phyloP scores from a whole-genome alignment of 2,113 vertebrate species.

The Columba janthina region DNA sequence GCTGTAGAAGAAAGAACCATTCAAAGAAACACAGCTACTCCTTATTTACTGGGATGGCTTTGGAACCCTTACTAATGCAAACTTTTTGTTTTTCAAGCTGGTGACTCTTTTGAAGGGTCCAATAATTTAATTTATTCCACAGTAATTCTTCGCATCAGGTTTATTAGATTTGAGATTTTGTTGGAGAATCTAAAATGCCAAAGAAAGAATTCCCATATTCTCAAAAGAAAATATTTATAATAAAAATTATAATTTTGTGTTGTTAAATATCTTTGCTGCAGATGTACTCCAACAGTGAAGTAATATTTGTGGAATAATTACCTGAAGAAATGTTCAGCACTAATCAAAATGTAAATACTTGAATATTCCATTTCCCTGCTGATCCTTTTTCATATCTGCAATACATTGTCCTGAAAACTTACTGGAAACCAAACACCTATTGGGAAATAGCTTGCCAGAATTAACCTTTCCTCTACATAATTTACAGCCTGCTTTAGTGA shows the following conservation, averaged over 20 bases:
- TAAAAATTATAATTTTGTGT: neutral
- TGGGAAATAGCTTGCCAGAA: neutral
- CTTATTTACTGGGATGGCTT: neutral
- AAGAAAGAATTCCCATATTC: neutral
- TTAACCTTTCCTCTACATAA: neutral
- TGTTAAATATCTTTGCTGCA: neutral
- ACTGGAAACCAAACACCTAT: neutral
- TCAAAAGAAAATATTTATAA: neutral
- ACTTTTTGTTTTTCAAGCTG: neutral
- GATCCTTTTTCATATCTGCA: neutral
- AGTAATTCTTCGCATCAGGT: neutral
- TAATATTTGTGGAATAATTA: neutral
- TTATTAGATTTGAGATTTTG: neutral
- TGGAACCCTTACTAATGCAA: neutral
- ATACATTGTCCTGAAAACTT: neutral
- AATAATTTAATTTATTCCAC: neutral
- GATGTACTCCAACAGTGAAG: neutral
- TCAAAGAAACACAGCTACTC: neutral
- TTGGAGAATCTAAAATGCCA: neutral
- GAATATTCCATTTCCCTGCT: neutral
- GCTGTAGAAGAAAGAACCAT: neutral
- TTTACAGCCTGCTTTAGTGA: neutral
- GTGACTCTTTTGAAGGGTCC: neutral
- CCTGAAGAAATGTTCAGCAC: neutral
- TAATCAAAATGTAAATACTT: neutral